phyloP scores from a whole-genome alignment of 2,113 vertebrate species.

The Raja brachyura region DNA sequence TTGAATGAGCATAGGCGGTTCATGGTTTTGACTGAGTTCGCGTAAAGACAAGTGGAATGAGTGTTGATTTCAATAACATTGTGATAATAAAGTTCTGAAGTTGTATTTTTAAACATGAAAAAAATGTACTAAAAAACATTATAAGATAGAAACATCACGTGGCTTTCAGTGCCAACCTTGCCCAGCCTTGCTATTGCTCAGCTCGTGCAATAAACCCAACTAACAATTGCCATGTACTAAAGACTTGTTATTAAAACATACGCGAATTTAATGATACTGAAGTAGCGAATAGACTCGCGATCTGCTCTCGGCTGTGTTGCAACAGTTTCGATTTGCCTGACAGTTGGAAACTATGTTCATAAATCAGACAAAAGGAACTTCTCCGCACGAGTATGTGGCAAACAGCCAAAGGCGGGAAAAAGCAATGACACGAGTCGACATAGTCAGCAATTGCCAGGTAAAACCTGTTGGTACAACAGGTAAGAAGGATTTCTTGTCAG shows the following conservation, averaged over 20 bases:
- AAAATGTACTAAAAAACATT: not conserved
- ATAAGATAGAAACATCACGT: not conserved
- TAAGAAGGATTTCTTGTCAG: not conserved
- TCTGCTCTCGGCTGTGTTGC: not conserved
- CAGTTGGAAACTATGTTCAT: conserved; percentile 33
- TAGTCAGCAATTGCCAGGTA: not conserved
- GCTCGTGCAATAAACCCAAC: not conserved
- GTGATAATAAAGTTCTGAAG: not conserved
- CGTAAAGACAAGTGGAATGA: not conserved
- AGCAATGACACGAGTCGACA: not conserved
- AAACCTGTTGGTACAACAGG: conserved; percentile 19
- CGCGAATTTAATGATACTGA: not conserved
- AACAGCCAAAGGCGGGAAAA: conserved; percentile 28
- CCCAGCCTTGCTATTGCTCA: not conserved
- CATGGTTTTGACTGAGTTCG: not conserved
- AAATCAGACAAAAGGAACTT: conserved; percentile 21
- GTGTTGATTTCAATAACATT: not conserved
- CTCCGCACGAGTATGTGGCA: not conserved
- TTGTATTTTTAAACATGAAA: not conserved
- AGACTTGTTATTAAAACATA: not conserved
- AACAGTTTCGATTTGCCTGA: conserved; percentile 27
- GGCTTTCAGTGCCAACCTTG: not conserved
- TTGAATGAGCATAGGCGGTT: not conserved
- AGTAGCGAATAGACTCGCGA: not conserved
- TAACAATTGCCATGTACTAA: not conserved